Base-by-base conservation (phyloP, 1,140 invertebrate species). In the Druon quercuslanigerum region DNA sequence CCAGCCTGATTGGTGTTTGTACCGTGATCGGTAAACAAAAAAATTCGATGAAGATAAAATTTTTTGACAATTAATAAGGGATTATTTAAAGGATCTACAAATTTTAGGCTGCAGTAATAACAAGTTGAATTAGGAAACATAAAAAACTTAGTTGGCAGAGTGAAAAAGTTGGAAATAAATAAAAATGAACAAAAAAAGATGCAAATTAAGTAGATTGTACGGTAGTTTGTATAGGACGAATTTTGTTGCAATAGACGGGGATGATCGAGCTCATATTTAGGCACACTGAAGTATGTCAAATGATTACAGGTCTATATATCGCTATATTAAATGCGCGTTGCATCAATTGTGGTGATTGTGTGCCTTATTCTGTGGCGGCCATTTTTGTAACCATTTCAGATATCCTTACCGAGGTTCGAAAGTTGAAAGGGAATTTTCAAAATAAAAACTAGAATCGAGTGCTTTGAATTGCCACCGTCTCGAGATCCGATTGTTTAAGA, bases 301-400 rank as follows among this genome's bases (percentile, higher is more conserved):
- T 66, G 25, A 66, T 66, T 40, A 66, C 60, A 66, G 60, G 60
- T 12, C 75, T 74, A 85, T 85, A 84, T 87, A 86, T 84, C 80
- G 84, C 84, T 87, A 88, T 81, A 87, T 79, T 82, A 83, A 86
- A 89, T 88, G 89, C 86, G 89, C 87, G 85, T 91, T 90, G 88
- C 88, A 91, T 91, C 86, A 90, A 90, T 89, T 89, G 90, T 91
- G 90, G 90, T 86, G 90, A 90, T 89, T 89, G 90, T 91, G 90
- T 91, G 90, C 90, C 90, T 91, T 91, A 91, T 90, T 89, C 87
- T 86, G 90, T 89, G 89, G 89, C 90, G 88, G 87, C 87, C 89
- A 90, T 91, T 91, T 89, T 88, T 90, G 85, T 89, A 90, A 88
- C 82, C 83, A 85, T 86, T 89, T 86, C 83, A 86, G 79, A 85